Evolutionary conservation across 2,113 vertebrate species (phyloP).

Genomic region (Pseudopipra pipra): DNA sequence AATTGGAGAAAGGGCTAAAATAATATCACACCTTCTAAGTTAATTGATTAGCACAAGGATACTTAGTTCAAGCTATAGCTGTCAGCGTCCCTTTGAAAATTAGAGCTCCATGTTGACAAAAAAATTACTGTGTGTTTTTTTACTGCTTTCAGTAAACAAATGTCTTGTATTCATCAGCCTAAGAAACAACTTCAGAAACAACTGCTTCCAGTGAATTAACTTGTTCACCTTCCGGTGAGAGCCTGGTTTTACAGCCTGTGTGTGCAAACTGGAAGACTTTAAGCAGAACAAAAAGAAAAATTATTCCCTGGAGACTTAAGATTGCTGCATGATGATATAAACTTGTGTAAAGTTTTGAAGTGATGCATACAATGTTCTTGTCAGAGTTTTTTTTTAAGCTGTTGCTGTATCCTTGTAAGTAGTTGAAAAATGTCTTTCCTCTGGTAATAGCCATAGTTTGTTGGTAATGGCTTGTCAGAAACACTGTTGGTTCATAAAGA

Average conservation of each 20-base stretch:
- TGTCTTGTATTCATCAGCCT: neutral
- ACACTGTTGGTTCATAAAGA: neutral
- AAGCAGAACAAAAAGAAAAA: neutral
- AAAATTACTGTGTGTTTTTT: neutral
- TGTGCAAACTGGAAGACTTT: neutral
- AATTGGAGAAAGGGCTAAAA: neutral
- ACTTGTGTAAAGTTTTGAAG: neutral
- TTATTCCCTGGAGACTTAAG: neutral
- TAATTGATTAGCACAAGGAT: neutral
- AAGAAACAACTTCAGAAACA: neutral
- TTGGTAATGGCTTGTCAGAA: slow-evolving; percentile 42
- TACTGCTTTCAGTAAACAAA: neutral
- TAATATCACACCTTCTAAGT: neutral
- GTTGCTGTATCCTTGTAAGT: neutral
- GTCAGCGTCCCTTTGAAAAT: neutral
- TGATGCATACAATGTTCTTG: slow-evolving; percentile 13
- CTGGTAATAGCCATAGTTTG: neutral
- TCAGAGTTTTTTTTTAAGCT: neutral
- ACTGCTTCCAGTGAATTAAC: neutral
- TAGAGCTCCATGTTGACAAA: neutral
- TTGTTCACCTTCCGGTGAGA: slow-evolving; percentile 23
- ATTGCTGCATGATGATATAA: neutral
- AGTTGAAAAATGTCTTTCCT: slow-evolving; percentile 35
- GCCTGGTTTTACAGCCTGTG: neutral
- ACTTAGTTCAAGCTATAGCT: neutral